A percentile compares a stretch with the other conserved stretches of the same genome.
phyloP scores from a whole-genome alignment of 1,140 invertebrate genomes.

The Chironomus tepperi region DNA sequence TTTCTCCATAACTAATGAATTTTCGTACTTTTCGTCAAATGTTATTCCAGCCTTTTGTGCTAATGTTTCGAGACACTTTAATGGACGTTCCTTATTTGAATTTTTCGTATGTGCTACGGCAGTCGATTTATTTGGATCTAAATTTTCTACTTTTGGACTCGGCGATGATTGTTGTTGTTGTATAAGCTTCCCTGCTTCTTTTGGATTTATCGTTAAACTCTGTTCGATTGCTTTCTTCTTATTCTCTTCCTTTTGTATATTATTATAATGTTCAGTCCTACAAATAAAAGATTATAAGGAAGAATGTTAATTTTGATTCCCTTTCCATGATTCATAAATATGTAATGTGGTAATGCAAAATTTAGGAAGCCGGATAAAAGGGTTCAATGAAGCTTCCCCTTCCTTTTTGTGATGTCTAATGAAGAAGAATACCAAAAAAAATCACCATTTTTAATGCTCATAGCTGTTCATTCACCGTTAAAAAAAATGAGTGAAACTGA shows the following conservation, averaged over 20 bases:
- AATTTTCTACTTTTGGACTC: conserved; percentile 22
- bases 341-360: too few species aligned
- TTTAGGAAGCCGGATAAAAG: too few species aligned
- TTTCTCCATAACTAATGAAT: conserved; percentile 35
- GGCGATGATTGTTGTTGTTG: not conserved
- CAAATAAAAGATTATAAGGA: conserved; percentile 28
- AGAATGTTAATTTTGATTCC: not conserved
- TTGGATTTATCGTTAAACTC: conserved; percentile 27
- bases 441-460: too few species aligned
- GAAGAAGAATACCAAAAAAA: too few species aligned
- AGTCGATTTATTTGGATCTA: conserved; percentile 11
- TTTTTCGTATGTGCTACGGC: conserved; percentile 23
- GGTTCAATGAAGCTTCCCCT: too few species aligned
- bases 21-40: conserved; percentile 56
- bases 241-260: conserved; percentile 35
- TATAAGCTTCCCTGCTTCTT: not conserved
- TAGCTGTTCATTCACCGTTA: too few species aligned
- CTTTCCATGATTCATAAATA: too few species aligned
- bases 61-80: conserved; percentile 56
- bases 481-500: too few species aligned
- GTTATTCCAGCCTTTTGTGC: conserved; percentile 57
- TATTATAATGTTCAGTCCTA: conserved; percentile 41
- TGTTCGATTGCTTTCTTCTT: conserved; percentile 34
- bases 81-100: conserved; percentile 38
- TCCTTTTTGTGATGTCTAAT: too few species aligned